A percentile compares a stretch with the other conserved stretches of the same genome.
phyloP scores from a whole-genome alignment of 2,888 invertebrate species.

The Lycia hirtaria region DNA sequence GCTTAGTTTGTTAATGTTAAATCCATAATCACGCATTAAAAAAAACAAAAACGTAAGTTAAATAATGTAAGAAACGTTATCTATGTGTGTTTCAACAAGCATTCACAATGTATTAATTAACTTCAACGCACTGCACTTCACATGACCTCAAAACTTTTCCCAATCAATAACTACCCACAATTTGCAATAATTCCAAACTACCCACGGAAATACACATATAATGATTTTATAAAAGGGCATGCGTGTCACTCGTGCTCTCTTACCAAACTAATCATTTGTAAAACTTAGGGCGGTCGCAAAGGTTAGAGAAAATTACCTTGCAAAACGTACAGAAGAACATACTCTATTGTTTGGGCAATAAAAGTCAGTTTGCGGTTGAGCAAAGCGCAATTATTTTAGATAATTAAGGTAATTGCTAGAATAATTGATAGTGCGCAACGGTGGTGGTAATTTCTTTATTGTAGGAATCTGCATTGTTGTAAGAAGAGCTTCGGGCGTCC shows the following conservation, averaged over 20 bases:
- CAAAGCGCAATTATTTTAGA: conserved; percentile 38
- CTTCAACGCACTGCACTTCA: background rate
- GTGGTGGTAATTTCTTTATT: conserved; percentile 32
- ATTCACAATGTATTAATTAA: background rate
- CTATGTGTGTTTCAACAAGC: no score
- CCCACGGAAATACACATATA: conserved; percentile 20
- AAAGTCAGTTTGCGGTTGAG: conserved; percentile 39
- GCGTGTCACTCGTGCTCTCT: conserved; percentile 25
- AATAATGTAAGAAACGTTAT: no score
- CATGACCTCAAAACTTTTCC: conserved; percentile 14
- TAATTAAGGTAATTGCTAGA: conserved; percentile 40
- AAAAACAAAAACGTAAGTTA: no score
- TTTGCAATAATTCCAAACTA: conserved; percentile 7
- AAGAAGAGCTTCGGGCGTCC: conserved; percentile 17
- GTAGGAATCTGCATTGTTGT: conserved; percentile 27
- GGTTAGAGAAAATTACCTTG: conserved; percentile 45
- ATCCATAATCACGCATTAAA: no score
- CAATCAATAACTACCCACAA: conserved; percentile 17
- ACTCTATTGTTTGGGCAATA: conserved; percentile 41
- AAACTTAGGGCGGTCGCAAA: conserved; percentile 36
- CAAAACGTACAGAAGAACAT: conserved; percentile 31
- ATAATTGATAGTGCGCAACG: conserved; percentile 37
- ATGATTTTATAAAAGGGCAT: conserved; percentile 29
- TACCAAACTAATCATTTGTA: conserved; percentile 33
- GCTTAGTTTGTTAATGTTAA: no score